phyloP scores from a whole-genome alignment of 2,113 vertebrate species.

The Hippotragus niger region DNA sequence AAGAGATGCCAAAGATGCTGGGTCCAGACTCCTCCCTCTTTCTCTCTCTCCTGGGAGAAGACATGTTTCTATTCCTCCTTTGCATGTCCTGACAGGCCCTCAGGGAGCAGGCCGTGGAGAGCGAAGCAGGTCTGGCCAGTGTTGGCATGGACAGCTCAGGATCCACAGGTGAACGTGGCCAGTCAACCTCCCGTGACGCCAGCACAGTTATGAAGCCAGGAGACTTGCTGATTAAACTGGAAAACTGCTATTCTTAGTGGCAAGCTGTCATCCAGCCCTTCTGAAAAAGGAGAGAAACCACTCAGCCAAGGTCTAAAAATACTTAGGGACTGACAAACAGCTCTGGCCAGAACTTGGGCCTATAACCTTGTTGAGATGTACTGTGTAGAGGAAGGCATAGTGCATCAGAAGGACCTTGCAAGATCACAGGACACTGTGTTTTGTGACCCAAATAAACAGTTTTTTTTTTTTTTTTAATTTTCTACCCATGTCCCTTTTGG shows the following conservation, averaged over 20 bases:
- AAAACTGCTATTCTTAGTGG: conserved; percentile 38
- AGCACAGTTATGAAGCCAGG: neutral
- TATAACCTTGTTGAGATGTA: neutral
- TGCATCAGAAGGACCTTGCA: neutral
- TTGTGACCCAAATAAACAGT: neutral
- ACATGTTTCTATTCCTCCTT: neutral
- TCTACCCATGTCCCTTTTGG: neutral
- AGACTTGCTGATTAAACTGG: conserved; percentile 3
- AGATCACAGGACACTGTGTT: neutral
- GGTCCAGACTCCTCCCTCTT: neutral
- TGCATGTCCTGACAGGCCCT: neutral
- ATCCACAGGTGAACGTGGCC: neutral
- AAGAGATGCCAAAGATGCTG: neutral
- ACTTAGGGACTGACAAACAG: neutral
- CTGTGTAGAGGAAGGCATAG: neutral
- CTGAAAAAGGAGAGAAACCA: conserved; percentile 26
- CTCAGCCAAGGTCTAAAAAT: conserved; percentile 41
- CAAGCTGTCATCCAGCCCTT: neutral
- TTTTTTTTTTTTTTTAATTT: neutral
- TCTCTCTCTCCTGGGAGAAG: neutral
- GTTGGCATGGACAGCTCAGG: neutral
- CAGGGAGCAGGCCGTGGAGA: neutral
- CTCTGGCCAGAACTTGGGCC: neutral
- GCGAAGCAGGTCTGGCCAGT: neutral
- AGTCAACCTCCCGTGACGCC: neutral